A percentile compares a stretch with the other conserved stretches of the same genome.
Conservation (phyloP, 2,797 vertebrate species). For the Gallinago stenura region DNA sequence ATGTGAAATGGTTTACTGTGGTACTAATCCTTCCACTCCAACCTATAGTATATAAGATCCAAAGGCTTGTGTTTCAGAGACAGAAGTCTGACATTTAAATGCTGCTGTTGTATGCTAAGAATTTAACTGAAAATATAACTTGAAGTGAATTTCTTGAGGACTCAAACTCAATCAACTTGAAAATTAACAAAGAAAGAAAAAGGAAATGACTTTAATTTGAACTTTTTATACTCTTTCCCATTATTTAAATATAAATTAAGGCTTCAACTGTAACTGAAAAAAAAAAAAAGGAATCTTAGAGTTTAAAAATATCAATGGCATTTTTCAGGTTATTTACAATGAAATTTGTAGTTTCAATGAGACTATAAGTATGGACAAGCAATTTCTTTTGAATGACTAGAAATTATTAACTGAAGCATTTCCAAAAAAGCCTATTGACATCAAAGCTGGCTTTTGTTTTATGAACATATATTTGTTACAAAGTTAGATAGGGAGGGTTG, state of each 20-base stretch:
- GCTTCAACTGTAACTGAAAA: not conserved
- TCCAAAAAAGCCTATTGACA: not conserved
- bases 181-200: constrained; percentile 11
- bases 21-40: not conserved
- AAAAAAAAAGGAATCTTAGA: not conserved
- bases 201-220: not conserved
- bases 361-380: not conserved
- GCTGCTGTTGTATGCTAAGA: not conserved
- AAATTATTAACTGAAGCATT: not conserved
- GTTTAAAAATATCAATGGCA: not conserved
- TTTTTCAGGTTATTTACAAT: not conserved
- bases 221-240: not conserved
- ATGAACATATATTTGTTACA: not conserved
- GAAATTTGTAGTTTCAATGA: not conserved
- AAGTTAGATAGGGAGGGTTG: not conserved
- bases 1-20: not conserved
- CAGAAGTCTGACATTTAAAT: not conserved
- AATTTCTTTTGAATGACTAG: not conserved
- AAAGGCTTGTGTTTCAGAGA: not conserved
- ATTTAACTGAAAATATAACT: constrained; percentile 28
- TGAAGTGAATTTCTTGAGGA: not conserved
- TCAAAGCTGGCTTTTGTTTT: not conserved
- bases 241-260: not conserved
- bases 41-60: not conserved
- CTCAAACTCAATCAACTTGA: not conserved